These are phyloP conservation scores for Pseudochirops corinnae DNA, from an alignment of 2,797 vertebrate genomes.

Conservation along the genomic window DNA sequence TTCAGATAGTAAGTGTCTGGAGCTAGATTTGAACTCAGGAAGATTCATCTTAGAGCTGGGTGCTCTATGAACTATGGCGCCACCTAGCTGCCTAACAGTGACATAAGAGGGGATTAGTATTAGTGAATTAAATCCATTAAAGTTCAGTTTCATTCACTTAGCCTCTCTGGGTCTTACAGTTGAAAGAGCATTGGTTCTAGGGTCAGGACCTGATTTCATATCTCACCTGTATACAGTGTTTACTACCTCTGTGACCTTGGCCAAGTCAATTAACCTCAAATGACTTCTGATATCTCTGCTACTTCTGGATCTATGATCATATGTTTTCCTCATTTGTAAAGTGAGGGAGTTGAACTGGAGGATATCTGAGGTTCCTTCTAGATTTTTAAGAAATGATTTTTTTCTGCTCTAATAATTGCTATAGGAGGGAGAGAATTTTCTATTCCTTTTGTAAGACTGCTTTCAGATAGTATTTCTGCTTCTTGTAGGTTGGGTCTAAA, in stretches of 20 bases:
- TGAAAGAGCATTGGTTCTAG: not conserved
- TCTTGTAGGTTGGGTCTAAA: not conserved
- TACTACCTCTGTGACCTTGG: not conserved
- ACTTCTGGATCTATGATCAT: not conserved
- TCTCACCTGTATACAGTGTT: not conserved
- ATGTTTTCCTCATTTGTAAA: not conserved
- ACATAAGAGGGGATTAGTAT: not conserved
- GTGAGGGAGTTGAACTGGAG: not conserved
- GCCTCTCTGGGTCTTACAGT: not conserved
- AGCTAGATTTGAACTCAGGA: not conserved
- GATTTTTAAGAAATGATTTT: not conserved
- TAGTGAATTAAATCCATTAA: not conserved
- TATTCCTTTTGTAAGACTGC: not conserved
- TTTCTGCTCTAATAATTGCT: not conserved
- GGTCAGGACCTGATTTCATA: not conserved
- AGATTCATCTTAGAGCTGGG: not conserved
- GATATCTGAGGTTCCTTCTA: not conserved
- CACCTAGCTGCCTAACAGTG: not conserved
- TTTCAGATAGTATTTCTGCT: not conserved
- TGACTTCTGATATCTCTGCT: not conserved
- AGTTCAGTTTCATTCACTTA: not conserved
- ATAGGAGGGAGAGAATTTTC: not conserved
- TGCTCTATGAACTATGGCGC: rapidly evolving
- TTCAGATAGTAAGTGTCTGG: not conserved
- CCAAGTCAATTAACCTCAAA: not conserved